Base-by-base conservation (phyloP, 2,888 invertebrate species). In the Metellina segmentata region DNA sequence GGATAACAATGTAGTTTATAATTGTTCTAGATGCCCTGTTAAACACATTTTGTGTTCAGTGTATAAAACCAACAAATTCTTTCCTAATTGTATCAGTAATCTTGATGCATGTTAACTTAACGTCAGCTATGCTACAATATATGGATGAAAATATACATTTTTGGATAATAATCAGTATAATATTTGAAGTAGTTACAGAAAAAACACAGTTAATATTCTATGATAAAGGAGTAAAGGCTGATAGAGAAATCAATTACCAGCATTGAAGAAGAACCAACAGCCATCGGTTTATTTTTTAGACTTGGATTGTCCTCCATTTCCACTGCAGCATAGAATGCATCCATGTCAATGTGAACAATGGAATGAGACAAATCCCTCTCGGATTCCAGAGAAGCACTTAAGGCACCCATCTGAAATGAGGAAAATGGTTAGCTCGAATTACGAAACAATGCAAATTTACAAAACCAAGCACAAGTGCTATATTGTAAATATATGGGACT, bases 341-440 rank as follows among this genome's bases (percentile, higher is more conserved):
- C 96, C 96, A 96, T 96, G 94, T 96, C 96, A 74, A 96, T 94
- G 93, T 96, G 96, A 7, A 96, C 96, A 81, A 96, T 95, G 6
- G 95, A 95, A 34, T 94, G 94, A 89, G 94, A 94, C 72, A 96
- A 94, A 94, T 96, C 95, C 87, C 96, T 94, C 8, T 93, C 90
- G 9, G 93, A 79, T 93, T 96, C 96, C 85, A 96, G 94, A 34
- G 94, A 94, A 61, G 93, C 93, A 53, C 95, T 93, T 49, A 95
- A 90, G 49, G 93, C 93, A 92, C 96, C 95, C 94, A 95, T 95
- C 96, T 96, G 93, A 49, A 92, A 93, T 91, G 9, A 51, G 34
- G 34, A 34, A 34, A 34, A 34, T 1, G 34, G 1, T 34, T 4
- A 1, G 4, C 34, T 34, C 34, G 34, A 34, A 34, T 34, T 34